These are phyloP conservation scores for Odocoileus hemionus DNA, from an alignment of 2,113 vertebrate genomes.

Conservation along the genomic window DNA sequence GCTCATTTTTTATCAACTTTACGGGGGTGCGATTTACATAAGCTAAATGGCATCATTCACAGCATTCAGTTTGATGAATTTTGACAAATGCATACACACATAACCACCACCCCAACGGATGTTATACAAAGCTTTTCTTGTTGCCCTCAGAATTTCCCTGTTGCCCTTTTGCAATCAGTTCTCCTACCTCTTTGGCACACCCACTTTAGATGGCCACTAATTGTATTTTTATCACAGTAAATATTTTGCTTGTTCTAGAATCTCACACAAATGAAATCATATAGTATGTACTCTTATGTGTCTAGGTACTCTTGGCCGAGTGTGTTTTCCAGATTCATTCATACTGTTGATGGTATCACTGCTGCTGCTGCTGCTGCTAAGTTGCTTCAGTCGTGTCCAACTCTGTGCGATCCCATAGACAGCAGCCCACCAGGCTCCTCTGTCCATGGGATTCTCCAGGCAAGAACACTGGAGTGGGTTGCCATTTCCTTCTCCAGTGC, in stretches of 20 bases:
- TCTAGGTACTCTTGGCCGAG: neutral
- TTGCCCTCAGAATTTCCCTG: neutral
- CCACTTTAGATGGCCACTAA: neutral
- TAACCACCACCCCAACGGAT: neutral
- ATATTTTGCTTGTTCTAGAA: neutral
- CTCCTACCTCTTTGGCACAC: neutral
- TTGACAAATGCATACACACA: neutral
- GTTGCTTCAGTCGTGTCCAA: fast-evolving
- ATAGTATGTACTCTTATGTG: neutral
- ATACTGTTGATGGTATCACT: neutral
- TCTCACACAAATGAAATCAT: neutral
- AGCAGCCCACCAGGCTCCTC: neutral
- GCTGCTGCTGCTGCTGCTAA: no score
- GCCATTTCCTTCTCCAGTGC: neutral
- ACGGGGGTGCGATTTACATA: neutral
- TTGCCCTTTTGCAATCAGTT: neutral
- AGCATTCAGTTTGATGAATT: neutral
- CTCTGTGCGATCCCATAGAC: neutral
- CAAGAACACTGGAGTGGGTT: neutral
- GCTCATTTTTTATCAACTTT: neutral
- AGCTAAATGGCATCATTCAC: neutral
- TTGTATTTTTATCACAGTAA: neutral
- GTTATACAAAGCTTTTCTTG: neutral
- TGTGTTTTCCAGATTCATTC: neutral
- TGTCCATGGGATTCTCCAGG: neutral